Percentiles rank a stretch among this genome's conserved stretches.
phyloP scores from a whole-genome alignment of 2,888 invertebrate species.

The Syrista parreyssii region DNA sequence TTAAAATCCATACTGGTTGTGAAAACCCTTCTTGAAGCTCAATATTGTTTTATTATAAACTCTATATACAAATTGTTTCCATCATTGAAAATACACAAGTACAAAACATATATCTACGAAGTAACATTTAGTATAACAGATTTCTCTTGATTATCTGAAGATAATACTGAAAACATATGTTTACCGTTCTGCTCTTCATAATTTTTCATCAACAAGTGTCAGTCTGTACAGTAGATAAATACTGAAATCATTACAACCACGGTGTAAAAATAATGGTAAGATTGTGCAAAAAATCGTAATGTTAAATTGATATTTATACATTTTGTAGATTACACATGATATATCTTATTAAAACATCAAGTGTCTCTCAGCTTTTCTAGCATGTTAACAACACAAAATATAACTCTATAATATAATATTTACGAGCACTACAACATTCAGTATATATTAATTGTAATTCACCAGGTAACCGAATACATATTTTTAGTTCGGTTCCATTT shows the following conservation, averaged over 20 bases:
- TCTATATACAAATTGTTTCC: not conserved
- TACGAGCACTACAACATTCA: not conserved
- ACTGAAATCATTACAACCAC: not conserved
- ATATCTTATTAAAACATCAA: not conserved
- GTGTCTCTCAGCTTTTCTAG: too few relatives aligned
- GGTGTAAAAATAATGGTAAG: not conserved
- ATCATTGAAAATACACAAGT: not conserved
- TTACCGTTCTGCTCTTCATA: too few relatives aligned
- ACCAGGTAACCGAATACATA: slow-evolving; percentile 35
- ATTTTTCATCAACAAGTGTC: too few relatives aligned
- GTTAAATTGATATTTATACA: not conserved
- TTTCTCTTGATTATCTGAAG: not conserved
- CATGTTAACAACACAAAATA: not conserved
- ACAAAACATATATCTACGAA: not conserved
- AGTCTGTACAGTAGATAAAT: too few relatives aligned
- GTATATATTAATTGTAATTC: not conserved
- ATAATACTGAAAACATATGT: too few relatives aligned
- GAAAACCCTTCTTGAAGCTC: not conserved
- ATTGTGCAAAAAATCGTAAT: not conserved
- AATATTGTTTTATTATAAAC: not conserved
- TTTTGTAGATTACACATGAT: not conserved
- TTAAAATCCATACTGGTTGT: not conserved
- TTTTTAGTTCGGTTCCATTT: slow-evolving; percentile 36
- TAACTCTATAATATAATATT: not conserved
- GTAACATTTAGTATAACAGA: not conserved